Evolutionary conservation across 2,113 vertebrate genomes (phyloP).

Genomic region (Pterocles burchelli): DNA sequence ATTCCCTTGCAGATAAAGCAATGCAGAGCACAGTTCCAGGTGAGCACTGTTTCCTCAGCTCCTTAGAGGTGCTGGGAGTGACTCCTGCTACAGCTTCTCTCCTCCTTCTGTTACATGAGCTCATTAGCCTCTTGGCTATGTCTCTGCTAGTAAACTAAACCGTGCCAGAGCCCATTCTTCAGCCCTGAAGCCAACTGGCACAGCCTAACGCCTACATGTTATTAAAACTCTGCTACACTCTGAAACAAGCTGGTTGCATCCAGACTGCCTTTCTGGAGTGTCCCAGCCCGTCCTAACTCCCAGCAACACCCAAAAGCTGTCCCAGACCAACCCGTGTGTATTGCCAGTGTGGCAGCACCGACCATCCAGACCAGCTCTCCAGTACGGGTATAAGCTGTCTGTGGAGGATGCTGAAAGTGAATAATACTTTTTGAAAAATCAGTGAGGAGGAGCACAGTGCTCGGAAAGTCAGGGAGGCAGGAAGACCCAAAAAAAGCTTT

Average conservation of each 20-base stretch:
- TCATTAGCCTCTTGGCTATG: constrained; percentile 22
- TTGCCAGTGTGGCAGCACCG: neutral
- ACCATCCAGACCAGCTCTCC: neutral
- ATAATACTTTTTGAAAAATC: neutral
- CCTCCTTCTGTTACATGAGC: neutral
- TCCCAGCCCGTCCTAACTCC: neutral
- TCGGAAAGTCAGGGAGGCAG: neutral
- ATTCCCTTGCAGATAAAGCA: neutral
- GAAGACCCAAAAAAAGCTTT: neutral
- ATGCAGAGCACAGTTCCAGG: neutral
- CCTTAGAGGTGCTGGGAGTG: neutral
- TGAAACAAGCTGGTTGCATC: neutral
- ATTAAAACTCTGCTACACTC: neutral
- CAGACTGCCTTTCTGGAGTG: neutral
- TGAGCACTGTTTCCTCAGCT: neutral
- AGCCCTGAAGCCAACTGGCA: constrained; percentile 52
- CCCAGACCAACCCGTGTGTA: neutral
- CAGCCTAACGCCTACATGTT: neutral
- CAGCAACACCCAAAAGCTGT: neutral
- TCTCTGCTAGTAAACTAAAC: constrained; percentile 21
- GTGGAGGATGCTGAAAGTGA: neutral
- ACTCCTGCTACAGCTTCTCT: neutral
- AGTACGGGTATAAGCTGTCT: neutral
- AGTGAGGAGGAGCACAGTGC: neutral
- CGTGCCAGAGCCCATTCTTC: constrained; percentile 28